Evolutionary conservation across 2,113 vertebrate species (phyloP).

Genomic region (Entosphenus tridentatus): DNA sequence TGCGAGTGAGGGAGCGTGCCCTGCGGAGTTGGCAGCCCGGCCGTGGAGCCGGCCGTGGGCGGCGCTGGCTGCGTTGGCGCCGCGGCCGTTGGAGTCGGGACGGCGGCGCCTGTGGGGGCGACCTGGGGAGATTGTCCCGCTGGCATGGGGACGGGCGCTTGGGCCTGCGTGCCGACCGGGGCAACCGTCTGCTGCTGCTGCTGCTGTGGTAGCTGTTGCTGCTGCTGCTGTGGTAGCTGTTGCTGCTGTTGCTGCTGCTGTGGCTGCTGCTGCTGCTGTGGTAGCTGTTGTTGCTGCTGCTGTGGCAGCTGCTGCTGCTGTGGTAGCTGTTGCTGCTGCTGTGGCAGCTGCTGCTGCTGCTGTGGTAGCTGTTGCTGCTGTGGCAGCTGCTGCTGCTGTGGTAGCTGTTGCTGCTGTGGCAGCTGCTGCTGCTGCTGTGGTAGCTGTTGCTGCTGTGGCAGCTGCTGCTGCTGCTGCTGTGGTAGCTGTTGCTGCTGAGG

Average conservation of each 20-base stretch:
- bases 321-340: neutral
- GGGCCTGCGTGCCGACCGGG: too few relatives aligned
- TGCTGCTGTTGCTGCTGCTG: neutral
- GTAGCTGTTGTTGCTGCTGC: neutral
- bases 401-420: neutral
- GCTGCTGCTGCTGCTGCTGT: neutral
- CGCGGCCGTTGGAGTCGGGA: neutral
- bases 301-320: neutral
- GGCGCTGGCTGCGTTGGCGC: neutral
- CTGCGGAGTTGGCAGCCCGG: neutral
- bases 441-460: neutral
- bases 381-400: neutral
- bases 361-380: neutral
- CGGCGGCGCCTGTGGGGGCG: neutral
- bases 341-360: neutral
- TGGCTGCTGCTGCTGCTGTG: neutral
- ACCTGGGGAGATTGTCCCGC: neutral
- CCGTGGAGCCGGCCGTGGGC: neutral
- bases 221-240: neutral
- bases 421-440: neutral
- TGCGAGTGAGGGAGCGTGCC: neutral
- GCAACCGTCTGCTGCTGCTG: neutral
- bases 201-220: neutral
- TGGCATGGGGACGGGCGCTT: neutral
- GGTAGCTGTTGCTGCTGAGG: neutral